Evolutionary conservation across 2,113 vertebrate genomes (phyloP).

Genomic region (Heterotis niloticus): DNA sequence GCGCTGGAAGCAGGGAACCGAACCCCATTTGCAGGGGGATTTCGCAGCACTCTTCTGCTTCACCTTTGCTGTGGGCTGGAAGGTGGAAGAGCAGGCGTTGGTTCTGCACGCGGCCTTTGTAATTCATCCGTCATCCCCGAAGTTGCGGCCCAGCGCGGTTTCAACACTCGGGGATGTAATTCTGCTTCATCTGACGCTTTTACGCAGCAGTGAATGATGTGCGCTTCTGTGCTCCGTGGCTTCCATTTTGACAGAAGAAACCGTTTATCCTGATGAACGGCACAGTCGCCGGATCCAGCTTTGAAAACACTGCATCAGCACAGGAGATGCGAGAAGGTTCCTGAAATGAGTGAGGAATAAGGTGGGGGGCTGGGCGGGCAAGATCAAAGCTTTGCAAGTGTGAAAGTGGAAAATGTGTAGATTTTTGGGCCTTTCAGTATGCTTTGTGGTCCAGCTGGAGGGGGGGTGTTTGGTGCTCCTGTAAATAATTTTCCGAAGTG

Average conservation of each 20-base stretch:
- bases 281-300: slow-evolving; percentile 42
- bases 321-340: background rate
- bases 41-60: too few species aligned
- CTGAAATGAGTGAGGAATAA: slow-evolving; percentile 6
- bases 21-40: too few species aligned
- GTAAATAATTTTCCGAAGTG: too few species aligned
- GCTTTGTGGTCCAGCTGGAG: background rate
- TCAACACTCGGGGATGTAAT: background rate
- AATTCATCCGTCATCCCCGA: too few species aligned
- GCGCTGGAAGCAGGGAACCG: too few species aligned
- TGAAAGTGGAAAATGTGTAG: background rate
- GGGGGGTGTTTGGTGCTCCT: too few species aligned
- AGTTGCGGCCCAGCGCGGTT: too few species aligned
- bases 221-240: slow-evolving; percentile 30
- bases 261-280: background rate
- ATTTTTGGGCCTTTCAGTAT: background rate
- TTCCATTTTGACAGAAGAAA: too few species aligned
- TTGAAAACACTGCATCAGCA: slow-evolving; percentile 42
- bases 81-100: too few species aligned
- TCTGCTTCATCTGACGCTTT: too few species aligned
- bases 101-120: too few species aligned
- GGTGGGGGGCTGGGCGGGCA: background rate
- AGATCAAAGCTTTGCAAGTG: slow-evolving; percentile 10
- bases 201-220: slow-evolving; percentile 33
- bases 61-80: too few species aligned